Percentiles rank a stretch among this genome's conserved stretches.
Evolutionary conservation across 1,140 invertebrate genomes (phyloP).

Genomic region (Trissolcus basalis): DNA sequence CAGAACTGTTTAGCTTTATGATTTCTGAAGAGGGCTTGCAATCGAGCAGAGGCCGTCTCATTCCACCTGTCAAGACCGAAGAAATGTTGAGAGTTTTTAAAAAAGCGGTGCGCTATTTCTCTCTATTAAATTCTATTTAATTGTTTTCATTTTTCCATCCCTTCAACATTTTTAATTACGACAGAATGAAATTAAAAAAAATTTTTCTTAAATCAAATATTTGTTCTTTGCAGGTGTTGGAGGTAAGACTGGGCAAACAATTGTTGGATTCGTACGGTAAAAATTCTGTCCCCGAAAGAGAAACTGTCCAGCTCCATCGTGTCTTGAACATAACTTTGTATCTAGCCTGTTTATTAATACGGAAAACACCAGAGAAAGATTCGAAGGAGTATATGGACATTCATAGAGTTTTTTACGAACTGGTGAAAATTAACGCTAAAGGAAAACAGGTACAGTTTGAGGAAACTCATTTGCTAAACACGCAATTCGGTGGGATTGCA

Average conservation of each 20-base stretch:
- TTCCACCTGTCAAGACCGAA: conserved; percentile 86
- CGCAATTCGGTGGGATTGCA: background rate
- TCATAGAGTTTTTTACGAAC: conserved; percentile 81
- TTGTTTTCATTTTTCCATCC: too few relatives aligned
- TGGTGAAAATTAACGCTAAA: conserved; percentile 86
- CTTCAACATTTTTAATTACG: too few relatives aligned
- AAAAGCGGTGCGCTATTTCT: conserved; percentile 81
- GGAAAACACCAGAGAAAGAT: conserved; percentile 75
- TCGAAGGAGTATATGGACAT: conserved; percentile 77
- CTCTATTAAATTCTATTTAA: too few relatives aligned
- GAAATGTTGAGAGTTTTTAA: conserved; percentile 89
- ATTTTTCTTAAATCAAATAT: conserved; percentile 13
- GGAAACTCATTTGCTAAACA: background rate
- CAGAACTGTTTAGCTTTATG: conserved; percentile 96
- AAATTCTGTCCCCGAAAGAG: conserved; percentile 80
- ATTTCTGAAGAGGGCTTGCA: conserved; percentile 85
- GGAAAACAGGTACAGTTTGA: conserved; percentile 65
- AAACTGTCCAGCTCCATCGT: conserved; percentile 86
- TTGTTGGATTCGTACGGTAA: conserved; percentile 73
- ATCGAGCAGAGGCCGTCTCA: conserved; percentile 81
- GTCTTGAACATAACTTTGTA: conserved; percentile 92
- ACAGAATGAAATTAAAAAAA: too few relatives aligned
- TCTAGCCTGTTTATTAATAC: conserved; percentile 84
- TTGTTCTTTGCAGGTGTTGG: conserved; percentile 71
- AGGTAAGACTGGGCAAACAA: conserved; percentile 71